phyloP scores from a whole-genome alignment of 1,140 invertebrate genomes.

The Chrysoperla carnea region DNA sequence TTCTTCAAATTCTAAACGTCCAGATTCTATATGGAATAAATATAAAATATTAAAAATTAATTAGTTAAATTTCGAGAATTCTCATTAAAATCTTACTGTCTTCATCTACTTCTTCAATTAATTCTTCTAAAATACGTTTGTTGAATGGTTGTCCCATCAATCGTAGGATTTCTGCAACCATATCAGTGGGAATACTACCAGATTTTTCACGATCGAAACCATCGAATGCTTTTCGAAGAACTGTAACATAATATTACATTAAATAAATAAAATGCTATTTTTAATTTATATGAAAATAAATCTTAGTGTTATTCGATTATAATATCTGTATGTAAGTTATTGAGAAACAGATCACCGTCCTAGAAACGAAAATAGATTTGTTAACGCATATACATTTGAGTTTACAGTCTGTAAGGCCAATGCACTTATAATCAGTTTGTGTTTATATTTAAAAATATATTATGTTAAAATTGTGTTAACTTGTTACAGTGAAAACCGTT shows the following conservation, averaged over 20 bases:
- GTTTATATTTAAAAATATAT: too few species aligned
- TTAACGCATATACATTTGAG: background rate
- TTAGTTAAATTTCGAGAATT: background rate
- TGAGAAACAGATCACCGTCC: background rate
- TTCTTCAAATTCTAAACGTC: slow-evolving; percentile 86
- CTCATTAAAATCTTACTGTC: slow-evolving; percentile 77
- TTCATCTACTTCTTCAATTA: slow-evolving; percentile 90
- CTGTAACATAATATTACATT: slow-evolving; percentile 29
- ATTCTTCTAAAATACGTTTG: slow-evolving; percentile 82
- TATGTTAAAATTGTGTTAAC: too few species aligned
- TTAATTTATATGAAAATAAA: slow-evolving; percentile 1
- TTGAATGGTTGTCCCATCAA: slow-evolving; percentile 94
- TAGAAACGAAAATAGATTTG: background rate
- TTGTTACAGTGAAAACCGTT: too few species aligned
- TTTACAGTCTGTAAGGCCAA: background rate
- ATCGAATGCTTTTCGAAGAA: slow-evolving; percentile 87
- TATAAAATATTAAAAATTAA: background rate
- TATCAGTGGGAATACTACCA: slow-evolving; percentile 84
- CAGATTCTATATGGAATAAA: slow-evolving; percentile 48
- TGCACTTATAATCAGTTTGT: background rate
- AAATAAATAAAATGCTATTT: background rate
- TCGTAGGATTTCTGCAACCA: slow-evolving; percentile 84
- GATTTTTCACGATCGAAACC: slow-evolving; percentile 89
- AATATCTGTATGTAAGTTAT: background rate
- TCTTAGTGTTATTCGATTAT: background rate